Base-by-base conservation (phyloP, 2,797 vertebrate genomes). In the Lophotriccus pileatus region DNA sequence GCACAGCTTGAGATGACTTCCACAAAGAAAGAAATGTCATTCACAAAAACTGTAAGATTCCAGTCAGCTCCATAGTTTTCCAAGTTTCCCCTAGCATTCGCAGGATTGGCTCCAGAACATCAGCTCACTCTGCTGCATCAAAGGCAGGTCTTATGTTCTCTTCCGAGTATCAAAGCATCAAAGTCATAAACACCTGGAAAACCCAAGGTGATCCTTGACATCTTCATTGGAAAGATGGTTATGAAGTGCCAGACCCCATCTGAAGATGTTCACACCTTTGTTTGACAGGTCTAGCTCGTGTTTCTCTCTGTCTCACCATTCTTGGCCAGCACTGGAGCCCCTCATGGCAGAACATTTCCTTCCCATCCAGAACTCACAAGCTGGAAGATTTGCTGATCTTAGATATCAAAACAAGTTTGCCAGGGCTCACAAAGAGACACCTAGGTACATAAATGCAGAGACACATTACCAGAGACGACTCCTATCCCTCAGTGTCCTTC, bases 301-400 rank as follows among this genome's bases (percentile, higher is more conserved):
- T 41, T 84, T 78, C 27, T n/a, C 32, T 47, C 44, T 43, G 21
- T 39, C 20, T 67, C 32, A 8, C 50, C 59, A 14, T 18, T 12
- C 34, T 59, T 50, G 66, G 50, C 79, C 53, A 58, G 5, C 13
- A 5, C 34, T 34, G 79, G 66, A 84, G 34, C n/a, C 64, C 55
- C 55, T 39, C 47, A 3, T 1, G 5, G 53, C 47, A 68, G 73
- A 74, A 11, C 25, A 20, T 18, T 56, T 56, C 15, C 14, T 66
- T 55, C 30, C 69, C 72, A 56, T 3, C 52, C 7, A 0, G 14
- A 66, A 53, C 50, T 64, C 77, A 77, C 12, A 56, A 39, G 44
- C 0, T 8, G 6, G 4, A 21, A 56, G n/a, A 27, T 43, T 2
- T 7, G 6, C 46, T 44, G 22, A 0, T 72, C 63, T 55, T 41